Conservation (phyloP, 2,797 vertebrate genomes). For the Alcedo atthis region DNA sequence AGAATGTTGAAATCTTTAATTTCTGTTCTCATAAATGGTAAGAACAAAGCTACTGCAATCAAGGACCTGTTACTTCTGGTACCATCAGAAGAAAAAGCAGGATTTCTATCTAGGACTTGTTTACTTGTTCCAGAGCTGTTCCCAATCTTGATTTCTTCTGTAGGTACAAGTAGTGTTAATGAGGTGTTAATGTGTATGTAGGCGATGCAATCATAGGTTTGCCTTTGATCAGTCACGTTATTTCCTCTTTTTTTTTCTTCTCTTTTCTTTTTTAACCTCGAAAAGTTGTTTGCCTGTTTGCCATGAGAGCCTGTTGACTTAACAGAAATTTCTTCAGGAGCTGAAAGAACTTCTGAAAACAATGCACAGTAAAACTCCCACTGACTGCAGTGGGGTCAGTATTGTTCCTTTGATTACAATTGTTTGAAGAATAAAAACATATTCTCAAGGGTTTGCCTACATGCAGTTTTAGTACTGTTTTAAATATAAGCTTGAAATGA, state of each 20-base stretch:
- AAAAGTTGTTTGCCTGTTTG: constrained; percentile 21
- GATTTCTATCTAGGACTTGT: not conserved
- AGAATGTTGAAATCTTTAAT: not conserved
- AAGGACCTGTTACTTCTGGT: not conserved
- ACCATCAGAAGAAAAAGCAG: not conserved
- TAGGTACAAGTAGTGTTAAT: constrained; percentile 14
- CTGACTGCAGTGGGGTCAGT: constrained; percentile 20
- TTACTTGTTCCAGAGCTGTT: not conserved
- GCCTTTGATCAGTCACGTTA: not conserved
- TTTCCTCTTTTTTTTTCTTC: not conserved
- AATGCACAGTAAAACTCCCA: constrained; percentile 12
- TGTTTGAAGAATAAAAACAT: constrained; percentile 48
- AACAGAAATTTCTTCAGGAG: constrained; percentile 38
- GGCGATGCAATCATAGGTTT: not conserved
- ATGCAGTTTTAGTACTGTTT: not conserved
- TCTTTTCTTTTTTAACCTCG: not conserved
- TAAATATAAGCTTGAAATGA: constrained; percentile 11
- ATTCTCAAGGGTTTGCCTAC: constrained; percentile 12
- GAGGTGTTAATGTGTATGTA: constrained; percentile 23
- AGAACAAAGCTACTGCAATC: not conserved
- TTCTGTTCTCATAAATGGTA: not conserved
- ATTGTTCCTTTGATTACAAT: constrained; percentile 52
- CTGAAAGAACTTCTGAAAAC: constrained; percentile 50
- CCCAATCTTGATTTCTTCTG: not conserved
- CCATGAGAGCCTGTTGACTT: constrained; percentile 32